These are phyloP conservation scores for Temnothorax curvispinosus DNA, from an alignment of 1,140 invertebrate genomes.

Conservation along the genomic window DNA sequence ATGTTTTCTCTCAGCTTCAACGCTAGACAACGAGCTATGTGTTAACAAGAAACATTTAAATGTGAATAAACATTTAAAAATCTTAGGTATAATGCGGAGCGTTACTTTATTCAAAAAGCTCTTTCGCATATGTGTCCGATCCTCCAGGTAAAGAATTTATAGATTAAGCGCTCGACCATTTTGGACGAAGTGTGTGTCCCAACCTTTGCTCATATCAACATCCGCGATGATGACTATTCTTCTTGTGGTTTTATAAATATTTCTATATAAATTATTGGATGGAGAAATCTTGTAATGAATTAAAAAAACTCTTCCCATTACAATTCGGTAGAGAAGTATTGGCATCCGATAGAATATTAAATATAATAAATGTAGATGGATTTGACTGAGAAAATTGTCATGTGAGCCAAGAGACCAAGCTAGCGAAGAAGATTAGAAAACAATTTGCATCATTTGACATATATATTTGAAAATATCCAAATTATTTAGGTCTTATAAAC, in stretches of 20 bases:
- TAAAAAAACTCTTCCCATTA: slow-evolving; percentile 92
- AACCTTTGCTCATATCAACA: no score
- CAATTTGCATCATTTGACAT: slow-evolving; percentile 90
- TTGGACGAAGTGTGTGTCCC: no score
- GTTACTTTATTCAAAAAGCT: no score
- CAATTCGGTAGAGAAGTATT: slow-evolving; percentile 97
- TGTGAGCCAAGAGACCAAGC: slow-evolving; percentile 88
- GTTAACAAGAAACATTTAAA: no score
- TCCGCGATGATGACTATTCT: no score
- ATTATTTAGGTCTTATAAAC: background rate
- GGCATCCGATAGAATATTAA: slow-evolving; percentile 91
- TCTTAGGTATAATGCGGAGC: no score
- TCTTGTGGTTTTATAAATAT: slow-evolving; percentile 85
- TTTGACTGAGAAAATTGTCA: slow-evolving; percentile 97
- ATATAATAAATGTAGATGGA: slow-evolving; percentile 91
- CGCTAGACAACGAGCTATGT: no score
- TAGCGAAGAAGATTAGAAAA: slow-evolving; percentile 90
- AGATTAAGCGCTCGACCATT: no score
- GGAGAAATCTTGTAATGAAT: slow-evolving; percentile 91
- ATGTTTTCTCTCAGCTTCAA: no score
- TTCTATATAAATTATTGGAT: slow-evolving; percentile 95
- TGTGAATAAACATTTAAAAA: no score
- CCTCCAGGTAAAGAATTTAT: no score
- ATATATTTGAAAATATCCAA: background rate
- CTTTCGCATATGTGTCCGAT: no score